Evolutionary conservation across 2,797 vertebrate species (phyloP).

Genomic region (Pagetopsis macropterus): DNA sequence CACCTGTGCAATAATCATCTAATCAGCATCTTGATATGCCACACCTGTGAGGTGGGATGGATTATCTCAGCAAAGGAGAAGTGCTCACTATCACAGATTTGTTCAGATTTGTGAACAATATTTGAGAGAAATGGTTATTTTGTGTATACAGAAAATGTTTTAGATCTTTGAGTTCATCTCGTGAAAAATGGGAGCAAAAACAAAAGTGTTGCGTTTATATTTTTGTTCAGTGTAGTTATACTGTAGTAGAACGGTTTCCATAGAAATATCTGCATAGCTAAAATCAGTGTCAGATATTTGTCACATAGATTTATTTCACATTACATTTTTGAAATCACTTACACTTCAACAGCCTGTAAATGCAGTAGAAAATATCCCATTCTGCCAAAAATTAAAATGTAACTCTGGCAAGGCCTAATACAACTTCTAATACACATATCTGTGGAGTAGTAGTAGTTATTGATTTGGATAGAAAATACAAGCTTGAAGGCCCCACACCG

Average conservation of each 20-base stretch:
- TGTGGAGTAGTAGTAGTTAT: constrained; percentile 1
- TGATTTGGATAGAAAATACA: constrained; percentile 9
- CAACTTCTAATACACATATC: background rate
- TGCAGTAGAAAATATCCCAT: background rate
- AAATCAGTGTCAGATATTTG: constrained; percentile 12
- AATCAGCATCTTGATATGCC: too few species aligned
- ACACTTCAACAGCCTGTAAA: background rate
- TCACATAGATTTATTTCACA: background rate
- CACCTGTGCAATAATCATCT: too few species aligned
- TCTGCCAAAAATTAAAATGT: constrained; percentile 7
- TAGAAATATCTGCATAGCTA: constrained; percentile 14
- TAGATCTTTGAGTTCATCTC: too few species aligned
- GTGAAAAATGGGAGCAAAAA: too few species aligned
- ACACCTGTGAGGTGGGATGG: too few species aligned
- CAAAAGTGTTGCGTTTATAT: too few species aligned
- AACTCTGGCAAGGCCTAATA: constrained; percentile 1
- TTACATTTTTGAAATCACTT: background rate
- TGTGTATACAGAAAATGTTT: too few species aligned
- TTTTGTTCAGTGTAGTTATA: background rate
- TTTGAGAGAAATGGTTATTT: too few species aligned
- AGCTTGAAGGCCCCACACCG: constrained; percentile 15
- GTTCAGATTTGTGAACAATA: too few species aligned
- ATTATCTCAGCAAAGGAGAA: too few species aligned
- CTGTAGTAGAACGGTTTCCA: constrained; percentile 14
- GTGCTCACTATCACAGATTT: too few species aligned